Conservation (phyloP, 1,140 invertebrate species). For the Rhagoletis zephyria region DNA sequence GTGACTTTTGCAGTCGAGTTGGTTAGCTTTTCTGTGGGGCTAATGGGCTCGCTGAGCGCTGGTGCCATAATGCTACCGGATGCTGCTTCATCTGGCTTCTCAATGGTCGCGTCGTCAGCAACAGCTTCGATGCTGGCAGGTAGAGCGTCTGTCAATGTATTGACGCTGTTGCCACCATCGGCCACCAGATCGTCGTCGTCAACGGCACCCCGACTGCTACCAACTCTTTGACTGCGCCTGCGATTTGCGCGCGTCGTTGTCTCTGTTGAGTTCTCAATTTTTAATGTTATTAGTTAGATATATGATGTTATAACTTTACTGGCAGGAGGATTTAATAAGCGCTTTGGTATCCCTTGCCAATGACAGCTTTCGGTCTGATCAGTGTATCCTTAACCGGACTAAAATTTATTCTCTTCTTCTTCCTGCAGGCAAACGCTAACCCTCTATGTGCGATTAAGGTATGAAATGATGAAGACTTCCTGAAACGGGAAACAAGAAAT, state of each 20-base stretch:
- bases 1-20: constrained; percentile 65
- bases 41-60: constrained; percentile 75
- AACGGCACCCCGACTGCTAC: background rate
- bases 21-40: constrained; percentile 69
- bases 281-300: background rate
- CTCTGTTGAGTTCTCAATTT: constrained; percentile 30
- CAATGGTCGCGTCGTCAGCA: background rate
- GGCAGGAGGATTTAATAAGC: too few species aligned
- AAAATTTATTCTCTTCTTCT: too few species aligned
- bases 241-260: constrained; percentile 7
- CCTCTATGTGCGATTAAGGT: too few species aligned
- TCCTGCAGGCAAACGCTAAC: too few species aligned
- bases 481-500: too few species aligned
- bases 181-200: background rate
- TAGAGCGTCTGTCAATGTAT: background rate
- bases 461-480: too few species aligned
- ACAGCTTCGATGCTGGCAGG: background rate
- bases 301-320: too few species aligned
- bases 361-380: too few species aligned
- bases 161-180: background rate
- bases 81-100: constrained; percentile 50
- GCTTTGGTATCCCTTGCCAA: too few species aligned
- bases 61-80: constrained; percentile 74
- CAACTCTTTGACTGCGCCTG: constrained; percentile 14
- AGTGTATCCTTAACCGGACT: too few species aligned